Evolutionary conservation across 2,113 vertebrate genomes (phyloP).

Genomic region (Riparia riparia): DNA sequence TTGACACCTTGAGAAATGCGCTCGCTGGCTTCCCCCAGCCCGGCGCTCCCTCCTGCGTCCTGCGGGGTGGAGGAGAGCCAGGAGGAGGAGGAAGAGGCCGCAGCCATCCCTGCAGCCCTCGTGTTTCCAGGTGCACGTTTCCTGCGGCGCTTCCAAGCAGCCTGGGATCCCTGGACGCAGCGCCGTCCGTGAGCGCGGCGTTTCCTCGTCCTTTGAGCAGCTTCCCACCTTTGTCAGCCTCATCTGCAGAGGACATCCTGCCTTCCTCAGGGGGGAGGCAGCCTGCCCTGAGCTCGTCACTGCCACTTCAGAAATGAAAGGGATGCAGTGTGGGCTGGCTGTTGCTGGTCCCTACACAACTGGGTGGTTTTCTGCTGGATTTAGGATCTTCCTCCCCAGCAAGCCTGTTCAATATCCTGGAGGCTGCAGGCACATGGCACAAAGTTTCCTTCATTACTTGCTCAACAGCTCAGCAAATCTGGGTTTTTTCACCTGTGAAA

Average conservation of each 20-base stretch:
- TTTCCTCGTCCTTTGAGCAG: background rate
- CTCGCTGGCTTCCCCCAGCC: background rate
- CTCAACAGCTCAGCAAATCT: background rate
- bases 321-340: background rate
- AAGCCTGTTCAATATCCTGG: background rate
- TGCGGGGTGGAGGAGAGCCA: background rate
- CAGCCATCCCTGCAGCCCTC: background rate
- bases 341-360: background rate
- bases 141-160: background rate
- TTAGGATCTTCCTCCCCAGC: fast-evolving
- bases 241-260: conserved; percentile 1
- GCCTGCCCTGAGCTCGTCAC: background rate
- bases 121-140: background rate
- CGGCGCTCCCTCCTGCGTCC: fast-evolving
- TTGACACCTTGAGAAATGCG: conserved; percentile 41
- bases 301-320: background rate
- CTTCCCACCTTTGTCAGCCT: background rate
- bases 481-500: background rate
- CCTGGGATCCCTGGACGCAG: background rate
- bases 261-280: background rate
- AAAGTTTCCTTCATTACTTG: background rate
- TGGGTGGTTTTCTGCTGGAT: background rate
- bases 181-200: fast-evolving
- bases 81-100: background rate
- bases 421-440: background rate